Conservation (phyloP, 2,113 vertebrate species). For the Malurus alboscapulatus region DNA sequence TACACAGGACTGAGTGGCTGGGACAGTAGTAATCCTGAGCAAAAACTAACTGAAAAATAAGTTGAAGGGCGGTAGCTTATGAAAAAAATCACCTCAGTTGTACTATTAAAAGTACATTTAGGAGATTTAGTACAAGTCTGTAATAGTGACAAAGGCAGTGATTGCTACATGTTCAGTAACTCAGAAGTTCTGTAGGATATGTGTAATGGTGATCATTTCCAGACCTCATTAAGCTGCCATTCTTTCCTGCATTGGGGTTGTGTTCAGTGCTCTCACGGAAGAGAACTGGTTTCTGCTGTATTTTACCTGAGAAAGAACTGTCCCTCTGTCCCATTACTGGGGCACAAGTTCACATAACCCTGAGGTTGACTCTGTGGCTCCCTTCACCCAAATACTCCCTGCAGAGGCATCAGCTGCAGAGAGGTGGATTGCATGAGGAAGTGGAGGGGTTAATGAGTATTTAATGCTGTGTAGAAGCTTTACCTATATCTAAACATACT, state of each 20-base stretch:
- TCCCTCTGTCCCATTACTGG: not conserved
- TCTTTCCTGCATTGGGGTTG: slow-evolving; percentile 7
- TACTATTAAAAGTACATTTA: not conserved
- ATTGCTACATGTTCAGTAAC: slow-evolving; percentile 36
- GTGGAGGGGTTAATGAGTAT: not conserved
- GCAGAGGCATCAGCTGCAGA: not conserved
- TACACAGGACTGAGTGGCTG: not conserved
- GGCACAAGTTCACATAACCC: not conserved
- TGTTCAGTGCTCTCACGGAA: not conserved
- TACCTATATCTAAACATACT: not conserved
- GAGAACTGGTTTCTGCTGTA: not conserved
- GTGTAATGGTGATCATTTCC: not conserved
- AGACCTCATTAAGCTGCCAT: slow-evolving; percentile 51
- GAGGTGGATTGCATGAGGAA: not conserved
- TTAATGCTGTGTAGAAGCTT: not conserved
- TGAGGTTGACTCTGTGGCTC: not conserved
- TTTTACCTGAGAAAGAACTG: slow-evolving; percentile 27
- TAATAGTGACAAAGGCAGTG: not conserved
- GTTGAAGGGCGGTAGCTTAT: slow-evolving; percentile 44
- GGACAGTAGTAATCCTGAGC: not conserved
- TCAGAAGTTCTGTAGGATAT: not conserved
- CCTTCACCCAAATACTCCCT: not conserved
- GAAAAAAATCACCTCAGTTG: not conserved
- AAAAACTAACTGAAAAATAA: not conserved
- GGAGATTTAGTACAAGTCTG: slow-evolving; percentile 4